Evolutionary conservation across 2,888 invertebrate species (phyloP).

Genomic region (Acrocyrtus sp.): DNA sequence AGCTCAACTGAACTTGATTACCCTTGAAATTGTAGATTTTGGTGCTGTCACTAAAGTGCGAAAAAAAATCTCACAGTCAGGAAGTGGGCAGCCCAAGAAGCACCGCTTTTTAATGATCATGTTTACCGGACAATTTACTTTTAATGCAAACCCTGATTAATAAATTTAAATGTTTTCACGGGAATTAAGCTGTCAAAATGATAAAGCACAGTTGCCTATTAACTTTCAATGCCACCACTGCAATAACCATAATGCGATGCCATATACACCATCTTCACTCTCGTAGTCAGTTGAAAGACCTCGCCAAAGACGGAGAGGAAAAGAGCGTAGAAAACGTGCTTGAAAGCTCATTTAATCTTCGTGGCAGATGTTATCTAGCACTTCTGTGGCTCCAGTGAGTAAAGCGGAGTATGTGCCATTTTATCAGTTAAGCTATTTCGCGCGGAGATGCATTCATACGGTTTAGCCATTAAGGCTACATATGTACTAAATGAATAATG

Average conservation of each 20-base stretch:
- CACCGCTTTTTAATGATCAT: no score
- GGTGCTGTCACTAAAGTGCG: no score
- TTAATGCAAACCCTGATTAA: neutral
- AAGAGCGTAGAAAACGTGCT: neutral
- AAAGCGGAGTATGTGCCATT: neutral
- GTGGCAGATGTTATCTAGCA: conserved; percentile 26
- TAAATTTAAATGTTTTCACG: neutral
- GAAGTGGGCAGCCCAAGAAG: no score
- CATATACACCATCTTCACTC: neutral
- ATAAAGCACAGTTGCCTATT: neutral
- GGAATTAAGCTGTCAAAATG: neutral
- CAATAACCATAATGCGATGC: neutral
- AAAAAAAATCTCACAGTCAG: no score
- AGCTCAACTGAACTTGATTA: no score
- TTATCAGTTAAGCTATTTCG: neutral
- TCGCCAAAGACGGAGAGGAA: neutral
- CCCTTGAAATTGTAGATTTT: no score
- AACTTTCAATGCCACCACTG: neutral
- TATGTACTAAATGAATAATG: neutral
- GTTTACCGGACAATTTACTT: no score
- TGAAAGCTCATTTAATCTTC: conserved; percentile 12
- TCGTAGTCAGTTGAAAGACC: neutral
- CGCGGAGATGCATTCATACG: neutral
- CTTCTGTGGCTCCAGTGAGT: conserved; percentile 2
- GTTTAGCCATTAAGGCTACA: neutral